phyloP scores from a whole-genome alignment of 2,113 vertebrate genomes.

The Acanthochromis polyacanthus region DNA sequence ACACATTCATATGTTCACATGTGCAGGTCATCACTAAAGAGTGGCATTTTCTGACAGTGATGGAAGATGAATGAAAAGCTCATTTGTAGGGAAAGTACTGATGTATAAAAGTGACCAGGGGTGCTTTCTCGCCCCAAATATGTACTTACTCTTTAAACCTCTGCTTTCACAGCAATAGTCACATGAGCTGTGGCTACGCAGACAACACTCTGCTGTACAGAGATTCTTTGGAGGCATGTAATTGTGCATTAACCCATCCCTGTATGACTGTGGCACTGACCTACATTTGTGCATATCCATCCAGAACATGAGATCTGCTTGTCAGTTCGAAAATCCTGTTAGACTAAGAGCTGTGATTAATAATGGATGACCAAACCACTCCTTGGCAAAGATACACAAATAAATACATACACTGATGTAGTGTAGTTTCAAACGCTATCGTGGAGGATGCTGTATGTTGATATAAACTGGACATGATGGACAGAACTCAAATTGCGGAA shows the following conservation, averaged over 20 bases:
- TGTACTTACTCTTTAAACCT: slow-evolving; percentile 26
- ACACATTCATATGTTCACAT: slow-evolving; percentile 61
- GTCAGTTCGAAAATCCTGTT: slow-evolving; percentile 51
- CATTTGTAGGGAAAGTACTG: slow-evolving; percentile 36
- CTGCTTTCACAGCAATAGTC: slow-evolving; percentile 51
- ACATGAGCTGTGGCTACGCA: slow-evolving; percentile 30
- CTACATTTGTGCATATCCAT: slow-evolving; percentile 55
- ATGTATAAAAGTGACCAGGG: slow-evolving; percentile 19
- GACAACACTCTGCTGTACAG: slow-evolving; percentile 35
- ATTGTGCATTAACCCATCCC: slow-evolving; percentile 7
- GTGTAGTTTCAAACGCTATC: slow-evolving; percentile 2
- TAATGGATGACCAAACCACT: slow-evolving; percentile 56
- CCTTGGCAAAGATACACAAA: slow-evolving; percentile 38
- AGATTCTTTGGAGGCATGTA: slow-evolving; percentile 28
- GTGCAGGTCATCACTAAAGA: slow-evolving; percentile 54
- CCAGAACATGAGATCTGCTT: slow-evolving; percentile 50
- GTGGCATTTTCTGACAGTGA: slow-evolving; percentile 56
- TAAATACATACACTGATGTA: slow-evolving; percentile 16
- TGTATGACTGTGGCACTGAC: slow-evolving; percentile 49
- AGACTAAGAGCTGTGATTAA: slow-evolving; percentile 62
- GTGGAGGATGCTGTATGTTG: slow-evolving; percentile 6
- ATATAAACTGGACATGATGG: slow-evolving; percentile 19
- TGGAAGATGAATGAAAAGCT: slow-evolving; percentile 42
- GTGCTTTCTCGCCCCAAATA: slow-evolving; percentile 11
- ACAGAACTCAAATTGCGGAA: slow-evolving; percentile 23